A percentile compares a stretch with the other conserved stretches of the same genome.
These are phyloP conservation scores for Alitta virens DNA, from an alignment of 2,888 invertebrate genomes.

Conservation along the genomic window DNA sequence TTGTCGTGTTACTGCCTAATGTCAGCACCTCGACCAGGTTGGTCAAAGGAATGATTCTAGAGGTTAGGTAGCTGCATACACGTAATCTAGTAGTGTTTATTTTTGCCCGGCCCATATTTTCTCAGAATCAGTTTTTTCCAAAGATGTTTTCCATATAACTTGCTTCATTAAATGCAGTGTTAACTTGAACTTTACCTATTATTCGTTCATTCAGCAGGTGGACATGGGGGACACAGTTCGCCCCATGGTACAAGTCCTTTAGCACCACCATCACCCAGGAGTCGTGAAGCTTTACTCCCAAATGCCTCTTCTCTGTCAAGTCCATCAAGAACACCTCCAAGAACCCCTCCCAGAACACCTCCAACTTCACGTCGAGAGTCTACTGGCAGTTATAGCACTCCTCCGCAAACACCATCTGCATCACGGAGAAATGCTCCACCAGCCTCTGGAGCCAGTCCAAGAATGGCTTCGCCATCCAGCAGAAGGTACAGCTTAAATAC, in stretches of 20 bases:
- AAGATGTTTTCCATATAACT: too few relatives aligned
- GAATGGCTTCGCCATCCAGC: slow-evolving; percentile 18
- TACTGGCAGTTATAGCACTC: slow-evolving; percentile 16
- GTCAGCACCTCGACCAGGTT: too few relatives aligned
- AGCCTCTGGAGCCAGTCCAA: slow-evolving; percentile 15
- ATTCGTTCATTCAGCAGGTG: too few relatives aligned
- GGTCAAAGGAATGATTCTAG: too few relatives aligned
- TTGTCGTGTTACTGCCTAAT: too few relatives aligned
- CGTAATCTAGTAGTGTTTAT: too few relatives aligned
- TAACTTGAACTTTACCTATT: too few relatives aligned
- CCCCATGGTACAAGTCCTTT: neutral
- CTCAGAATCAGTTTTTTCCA: too few relatives aligned
- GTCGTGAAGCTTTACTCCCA: neutral
- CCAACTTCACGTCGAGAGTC: slow-evolving; percentile 14
- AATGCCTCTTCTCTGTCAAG: neutral
- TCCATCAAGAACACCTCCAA: slow-evolving; percentile 13
- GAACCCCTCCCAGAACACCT: slow-evolving; percentile 23
- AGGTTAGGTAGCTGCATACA: too few relatives aligned
- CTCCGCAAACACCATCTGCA: slow-evolving; percentile 27
- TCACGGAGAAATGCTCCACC: slow-evolving; percentile 1
- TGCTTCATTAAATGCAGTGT: too few relatives aligned
- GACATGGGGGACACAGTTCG: too few relatives aligned
- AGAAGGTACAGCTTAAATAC: slow-evolving; percentile 3
- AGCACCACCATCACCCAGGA: neutral
- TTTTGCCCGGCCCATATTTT: too few relatives aligned